Percentiles rank a stretch among this genome's conserved stretches.
These are phyloP conservation scores for Antechinus flavipes DNA, from an alignment of 2,113 vertebrate species.

Conservation along the genomic window DNA sequence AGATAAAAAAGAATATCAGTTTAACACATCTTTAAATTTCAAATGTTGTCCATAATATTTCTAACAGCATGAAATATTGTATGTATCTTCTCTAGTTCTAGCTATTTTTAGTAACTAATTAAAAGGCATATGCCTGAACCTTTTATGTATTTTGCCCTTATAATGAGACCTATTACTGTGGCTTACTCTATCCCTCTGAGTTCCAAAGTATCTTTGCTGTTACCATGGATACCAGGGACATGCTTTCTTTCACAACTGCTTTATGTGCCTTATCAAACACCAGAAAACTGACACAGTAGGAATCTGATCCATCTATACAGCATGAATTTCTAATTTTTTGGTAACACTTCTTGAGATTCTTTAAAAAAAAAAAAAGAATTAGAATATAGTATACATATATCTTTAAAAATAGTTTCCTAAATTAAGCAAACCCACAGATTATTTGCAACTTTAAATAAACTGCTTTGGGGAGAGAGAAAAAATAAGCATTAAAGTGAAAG, in stretches of 20 bases:
- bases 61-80: conserved; percentile 66
- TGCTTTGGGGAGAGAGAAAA: conserved; percentile 23
- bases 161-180: conserved; percentile 86
- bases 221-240: conserved; percentile 87
- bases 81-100: conserved; percentile 66
- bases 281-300: conserved; percentile 81
- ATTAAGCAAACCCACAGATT: conserved; percentile 49
- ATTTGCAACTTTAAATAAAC: conserved; percentile 54
- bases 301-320: conserved; percentile 75
- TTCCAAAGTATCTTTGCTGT: conserved; percentile 85
- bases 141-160: conserved; percentile 87
- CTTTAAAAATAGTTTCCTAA: conserved; percentile 24
- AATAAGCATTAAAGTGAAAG: conserved; percentile 51
- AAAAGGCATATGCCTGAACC: conserved; percentile 82
- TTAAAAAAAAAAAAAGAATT: neutral
- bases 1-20: conserved; percentile 67
- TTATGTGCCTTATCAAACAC: conserved; percentile 84
- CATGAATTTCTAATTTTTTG: conserved; percentile 67
- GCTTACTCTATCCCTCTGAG: conserved; percentile 83
- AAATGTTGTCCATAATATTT: conserved; percentile 66
- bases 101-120: conserved; percentile 86
- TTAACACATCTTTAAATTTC: conserved; percentile 67
- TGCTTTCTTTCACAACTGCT: conserved; percentile 83
- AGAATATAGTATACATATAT: neutral
- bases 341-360: conserved; percentile 30